Percentiles rank a stretch among this genome's conserved stretches.
These are phyloP conservation scores for Leucoraja ocellata DNA, from an alignment of 2,797 vertebrate species.

Conservation along the genomic window DNA sequence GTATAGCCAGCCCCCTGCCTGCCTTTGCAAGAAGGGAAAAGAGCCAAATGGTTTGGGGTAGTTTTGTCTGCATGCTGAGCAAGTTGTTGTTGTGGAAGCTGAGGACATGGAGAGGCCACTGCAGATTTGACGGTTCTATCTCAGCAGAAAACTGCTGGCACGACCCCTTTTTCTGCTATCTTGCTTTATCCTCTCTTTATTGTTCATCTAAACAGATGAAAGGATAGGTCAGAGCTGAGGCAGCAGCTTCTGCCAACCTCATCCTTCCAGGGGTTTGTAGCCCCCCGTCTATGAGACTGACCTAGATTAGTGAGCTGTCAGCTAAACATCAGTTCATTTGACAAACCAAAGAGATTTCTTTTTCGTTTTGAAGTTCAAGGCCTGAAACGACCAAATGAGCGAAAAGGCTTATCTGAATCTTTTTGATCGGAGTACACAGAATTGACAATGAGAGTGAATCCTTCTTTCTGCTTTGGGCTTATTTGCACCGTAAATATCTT, in stretches of 20 bases:
- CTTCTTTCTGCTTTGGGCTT: not conserved
- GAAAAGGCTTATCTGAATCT: slow-evolving; percentile 1
- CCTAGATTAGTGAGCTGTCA: not conserved
- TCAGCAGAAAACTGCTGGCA: not conserved
- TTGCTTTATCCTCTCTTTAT: slow-evolving; percentile 31
- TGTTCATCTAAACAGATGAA: slow-evolving; percentile 12
- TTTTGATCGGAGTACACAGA: not conserved
- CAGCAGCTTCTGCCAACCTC: slow-evolving; percentile 9
- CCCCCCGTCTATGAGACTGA: not conserved
- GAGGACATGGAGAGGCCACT: not conserved
- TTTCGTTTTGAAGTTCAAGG: not conserved
- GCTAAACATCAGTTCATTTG: not conserved
- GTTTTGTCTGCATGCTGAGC: not conserved
- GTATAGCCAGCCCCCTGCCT: not conserved
- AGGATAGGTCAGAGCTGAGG: slow-evolving; percentile 30
- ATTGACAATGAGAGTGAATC: not conserved
- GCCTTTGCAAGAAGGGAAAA: not conserved
- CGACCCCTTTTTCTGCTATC: not conserved
- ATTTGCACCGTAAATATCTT: slow-evolving; percentile 4
- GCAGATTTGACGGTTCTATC: not conserved
- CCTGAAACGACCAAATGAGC: not conserved
- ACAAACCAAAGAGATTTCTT: slow-evolving; percentile 1
- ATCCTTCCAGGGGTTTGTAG: not conserved
- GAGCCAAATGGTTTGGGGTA: not conserved
- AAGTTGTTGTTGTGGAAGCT: not conserved